phyloP scores from a whole-genome alignment of 1,140 invertebrate genomes.

The Hesperophylax magnus region DNA sequence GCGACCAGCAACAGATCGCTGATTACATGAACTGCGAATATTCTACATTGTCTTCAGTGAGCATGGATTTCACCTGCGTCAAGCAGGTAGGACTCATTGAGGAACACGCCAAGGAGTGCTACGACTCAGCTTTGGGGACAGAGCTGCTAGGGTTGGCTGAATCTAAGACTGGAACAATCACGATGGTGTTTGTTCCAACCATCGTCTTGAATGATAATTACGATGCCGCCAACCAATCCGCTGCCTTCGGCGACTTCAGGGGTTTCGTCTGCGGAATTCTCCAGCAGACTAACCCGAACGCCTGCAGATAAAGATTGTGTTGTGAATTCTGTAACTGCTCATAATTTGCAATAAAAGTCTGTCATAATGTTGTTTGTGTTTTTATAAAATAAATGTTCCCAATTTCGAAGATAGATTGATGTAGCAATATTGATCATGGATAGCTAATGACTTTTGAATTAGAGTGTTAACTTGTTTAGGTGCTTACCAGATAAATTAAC shows the following conservation, averaged over 20 bases:
- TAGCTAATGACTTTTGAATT: too few species aligned
- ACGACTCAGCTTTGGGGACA: conserved; percentile 22
- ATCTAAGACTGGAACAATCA: conserved; percentile 37
- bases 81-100: conserved; percentile 14
- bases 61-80: conserved; percentile 33
- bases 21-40: conserved; percentile 66
- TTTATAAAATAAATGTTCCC: neutral
- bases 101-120: conserved; percentile 10
- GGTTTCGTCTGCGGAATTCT: conserved; percentile 34
- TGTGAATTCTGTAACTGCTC: too few species aligned
- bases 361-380: neutral
- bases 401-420: too few species aligned
- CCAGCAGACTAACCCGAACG: neutral
- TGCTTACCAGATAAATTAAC: too few species aligned
- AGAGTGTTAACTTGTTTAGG: too few species aligned
- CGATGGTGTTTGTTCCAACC: conserved; percentile 50
- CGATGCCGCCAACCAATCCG: conserved; percentile 16
- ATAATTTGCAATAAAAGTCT: too few species aligned
- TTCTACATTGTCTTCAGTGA: conserved; percentile 41
- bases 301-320: neutral
- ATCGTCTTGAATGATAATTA: conserved; percentile 47
- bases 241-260: conserved; percentile 46
- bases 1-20: conserved; percentile 60
- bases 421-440: too few species aligned
- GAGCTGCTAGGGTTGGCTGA: conserved; percentile 39